These are phyloP conservation scores for Poeciliopsis prolifica DNA, from an alignment of 2,113 vertebrate species.

Conservation along the genomic window DNA sequence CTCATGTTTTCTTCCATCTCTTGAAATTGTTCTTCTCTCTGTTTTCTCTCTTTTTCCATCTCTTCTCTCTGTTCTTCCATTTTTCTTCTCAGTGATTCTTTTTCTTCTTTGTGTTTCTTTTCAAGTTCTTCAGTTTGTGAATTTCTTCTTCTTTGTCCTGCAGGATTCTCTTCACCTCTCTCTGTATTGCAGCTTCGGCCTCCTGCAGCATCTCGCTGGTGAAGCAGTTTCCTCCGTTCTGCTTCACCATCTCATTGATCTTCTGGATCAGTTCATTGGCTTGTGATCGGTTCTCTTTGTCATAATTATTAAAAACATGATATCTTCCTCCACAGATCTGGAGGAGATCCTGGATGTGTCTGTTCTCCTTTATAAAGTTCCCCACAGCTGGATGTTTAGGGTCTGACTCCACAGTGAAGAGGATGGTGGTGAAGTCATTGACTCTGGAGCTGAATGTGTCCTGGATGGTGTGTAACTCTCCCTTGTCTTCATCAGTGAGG, in stretches of 20 bases:
- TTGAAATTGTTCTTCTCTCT: slow-evolving; percentile 3
- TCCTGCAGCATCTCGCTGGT: slow-evolving; percentile 36
- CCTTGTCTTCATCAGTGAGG: too few relatives aligned
- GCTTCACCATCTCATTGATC: slow-evolving; percentile 32
- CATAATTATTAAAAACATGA: slow-evolving; percentile 49
- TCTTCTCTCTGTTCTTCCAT: slow-evolving; percentile 11
- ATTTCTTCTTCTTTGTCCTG: slow-evolving; percentile 47
- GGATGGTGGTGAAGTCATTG: too few relatives aligned
- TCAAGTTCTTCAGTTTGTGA: slow-evolving; percentile 18
- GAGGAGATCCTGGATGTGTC: not conserved
- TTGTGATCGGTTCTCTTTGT: slow-evolving; percentile 26
- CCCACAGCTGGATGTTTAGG: too few relatives aligned
- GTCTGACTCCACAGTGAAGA: too few relatives aligned
- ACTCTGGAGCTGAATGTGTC: too few relatives aligned
- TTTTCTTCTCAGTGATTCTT: not conserved
- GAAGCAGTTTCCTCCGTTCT: slow-evolving; percentile 41
- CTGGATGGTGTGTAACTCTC: too few relatives aligned
- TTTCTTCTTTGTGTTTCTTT: slow-evolving; percentile 7
- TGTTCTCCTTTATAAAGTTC: too few relatives aligned
- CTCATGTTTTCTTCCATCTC: slow-evolving; percentile 17
- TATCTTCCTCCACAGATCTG: slow-evolving; percentile 9
- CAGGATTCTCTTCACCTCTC: slow-evolving; percentile 41
- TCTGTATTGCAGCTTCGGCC: slow-evolving; percentile 33
- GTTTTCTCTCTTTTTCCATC: not conserved
- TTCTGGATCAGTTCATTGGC: slow-evolving; percentile 42